Base-by-base conservation (phyloP, 2,888 invertebrate species). In the Trachelus tabidus region DNA sequence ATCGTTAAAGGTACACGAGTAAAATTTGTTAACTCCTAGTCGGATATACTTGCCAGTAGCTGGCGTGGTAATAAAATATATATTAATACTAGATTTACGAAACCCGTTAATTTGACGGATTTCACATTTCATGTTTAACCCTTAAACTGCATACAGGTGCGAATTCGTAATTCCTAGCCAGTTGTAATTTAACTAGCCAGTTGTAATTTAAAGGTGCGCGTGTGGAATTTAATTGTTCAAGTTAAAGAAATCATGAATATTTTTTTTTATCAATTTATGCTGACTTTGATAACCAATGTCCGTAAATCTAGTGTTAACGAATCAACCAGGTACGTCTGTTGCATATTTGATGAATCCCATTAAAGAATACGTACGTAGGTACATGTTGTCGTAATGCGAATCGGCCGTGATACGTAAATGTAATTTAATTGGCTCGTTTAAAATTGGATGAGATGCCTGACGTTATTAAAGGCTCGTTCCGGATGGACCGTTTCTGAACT, bases 291-390 rank as follows among this genome's bases (percentile, higher is more conserved):
- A 12, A 35, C 1, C 12, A 35, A 35, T 35, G 12, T 35, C 12
- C 35, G 35, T 12, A 35, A 35, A 12, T 35, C 3, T 35, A 35
- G 35, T 35, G 35, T 12, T 12, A 84, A 87, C 80, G 85, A 86
- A 86, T 86, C 86, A 86, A 87, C 85, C 85, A 87, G 86, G 83
- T 87, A 37, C 69, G 34, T 12, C 34, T 12, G 71, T 34, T 31
- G 23, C 30, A 33, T 11, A 11, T 30, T 23, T 71, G 15, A 23
- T 34, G 30, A 3, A 71, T 71, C 9, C 71, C 15, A 33, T 31
- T 31, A 71, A 71, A 30, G 23, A 30, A 9, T 23, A 23, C 33
- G 31, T 31, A 15, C 30, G 11, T 71, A 31, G 9, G 71, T 12
- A n/a, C 3, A 33, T 71, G 30, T 11, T 6, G 11, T 34, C n/a